Conservation (phyloP, 2,888 invertebrate genomes). For the Priocnemis perturbator region DNA sequence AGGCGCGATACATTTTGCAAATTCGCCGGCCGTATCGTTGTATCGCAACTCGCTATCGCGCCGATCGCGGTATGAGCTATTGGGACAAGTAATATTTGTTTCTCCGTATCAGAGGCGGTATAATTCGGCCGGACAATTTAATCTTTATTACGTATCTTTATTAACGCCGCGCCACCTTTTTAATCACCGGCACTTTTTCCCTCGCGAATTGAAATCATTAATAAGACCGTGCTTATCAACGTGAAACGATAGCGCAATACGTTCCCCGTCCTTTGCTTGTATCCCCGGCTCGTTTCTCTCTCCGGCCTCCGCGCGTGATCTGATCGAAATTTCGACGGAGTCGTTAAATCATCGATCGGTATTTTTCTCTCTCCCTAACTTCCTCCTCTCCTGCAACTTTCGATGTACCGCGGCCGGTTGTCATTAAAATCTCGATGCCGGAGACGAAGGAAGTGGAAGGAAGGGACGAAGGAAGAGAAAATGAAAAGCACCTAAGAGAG, state of each 20-base stretch:
- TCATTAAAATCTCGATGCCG: conserved; percentile 38
- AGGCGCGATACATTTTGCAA: background rate
- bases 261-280: conserved; percentile 31
- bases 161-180: conserved; percentile 3
- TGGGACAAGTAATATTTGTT: conserved; percentile 6
- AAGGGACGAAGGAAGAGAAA: conserved; percentile 6
- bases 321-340: conserved; percentile 65
- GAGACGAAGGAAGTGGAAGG: conserved; percentile 17
- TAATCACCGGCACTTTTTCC: conserved; percentile 2
- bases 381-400: conserved; percentile 1
- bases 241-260: background rate
- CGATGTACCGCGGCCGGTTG: conserved; percentile 29
- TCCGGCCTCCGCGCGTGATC: conserved; percentile 53
- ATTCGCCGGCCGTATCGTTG: background rate
- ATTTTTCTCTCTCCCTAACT: conserved; percentile 25
- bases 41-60: background rate
- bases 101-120: background rate
- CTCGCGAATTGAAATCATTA: conserved; percentile 7
- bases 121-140: too few species aligned
- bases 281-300: conserved; percentile 50
- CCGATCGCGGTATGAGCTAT: background rate
- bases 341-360: conserved; percentile 63
- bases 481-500: conserved; percentile 20
- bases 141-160: too few species aligned
- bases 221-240: background rate